phyloP scores from a whole-genome alignment of 2,888 invertebrate species.

The Arge pagana region DNA sequence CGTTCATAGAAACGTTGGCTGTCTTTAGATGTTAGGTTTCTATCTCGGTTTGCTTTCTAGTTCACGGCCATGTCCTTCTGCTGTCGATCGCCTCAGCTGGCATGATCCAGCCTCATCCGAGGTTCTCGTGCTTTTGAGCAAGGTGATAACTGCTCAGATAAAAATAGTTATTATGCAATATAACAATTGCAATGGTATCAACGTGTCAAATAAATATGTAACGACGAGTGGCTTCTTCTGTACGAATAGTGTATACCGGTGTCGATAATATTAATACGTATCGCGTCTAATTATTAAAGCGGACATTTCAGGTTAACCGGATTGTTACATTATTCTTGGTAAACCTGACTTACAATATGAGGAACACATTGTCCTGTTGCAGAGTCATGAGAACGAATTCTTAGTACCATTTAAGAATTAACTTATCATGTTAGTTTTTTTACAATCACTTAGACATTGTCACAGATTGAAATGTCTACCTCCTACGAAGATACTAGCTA shows the following conservation, averaged over 20 bases:
- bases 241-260: not conserved
- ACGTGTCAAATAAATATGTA: constrained; percentile 1
- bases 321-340: not conserved
- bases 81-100: too few relatives aligned
- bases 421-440: constrained; percentile 48
- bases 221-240: not conserved
- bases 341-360: too few relatives aligned
- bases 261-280: constrained; percentile 3
- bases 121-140: too few relatives aligned
- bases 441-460: constrained; percentile 39
- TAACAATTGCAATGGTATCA: not conserved
- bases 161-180: constrained; percentile 8
- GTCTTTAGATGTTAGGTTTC: too few relatives aligned
- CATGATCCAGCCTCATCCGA: too few relatives aligned
- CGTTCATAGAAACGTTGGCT: too few relatives aligned
- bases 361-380: not conserved
- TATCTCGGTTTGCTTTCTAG: too few relatives aligned
- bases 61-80: too few relatives aligned
- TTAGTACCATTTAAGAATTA: constrained; percentile 9
- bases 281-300: not conserved
- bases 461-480: constrained; percentile 41
- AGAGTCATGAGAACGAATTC: constrained; percentile 9
- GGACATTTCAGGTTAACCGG: not conserved
- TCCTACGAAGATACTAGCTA: constrained; percentile 36
- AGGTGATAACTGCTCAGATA: too few relatives aligned